Evolutionary conservation across 2,797 vertebrate genomes (phyloP).

Genomic region (Trachops cirrhosus): DNA sequence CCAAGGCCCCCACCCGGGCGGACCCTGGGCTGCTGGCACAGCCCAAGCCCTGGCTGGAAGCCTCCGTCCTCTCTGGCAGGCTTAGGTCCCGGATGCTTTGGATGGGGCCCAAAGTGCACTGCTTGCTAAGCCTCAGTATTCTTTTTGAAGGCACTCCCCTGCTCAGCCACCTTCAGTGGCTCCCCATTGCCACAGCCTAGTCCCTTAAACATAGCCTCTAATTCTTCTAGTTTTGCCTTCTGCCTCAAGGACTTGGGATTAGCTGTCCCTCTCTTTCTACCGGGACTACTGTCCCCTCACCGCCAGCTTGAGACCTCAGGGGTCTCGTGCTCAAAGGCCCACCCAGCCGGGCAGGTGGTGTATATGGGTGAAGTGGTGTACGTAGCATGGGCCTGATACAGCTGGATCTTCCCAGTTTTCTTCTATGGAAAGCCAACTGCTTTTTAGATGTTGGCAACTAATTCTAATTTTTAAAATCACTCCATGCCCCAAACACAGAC

Average conservation of each 20-base stretch:
- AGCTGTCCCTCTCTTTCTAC: background rate
- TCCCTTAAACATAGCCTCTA: background rate
- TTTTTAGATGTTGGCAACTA: background rate
- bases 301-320: background rate
- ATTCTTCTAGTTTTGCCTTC: background rate
- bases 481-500: background rate
- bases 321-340: background rate
- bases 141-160: background rate
- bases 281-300: background rate
- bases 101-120: background rate
- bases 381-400: accelerated
- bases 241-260: background rate
- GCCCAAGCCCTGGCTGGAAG: background rate
- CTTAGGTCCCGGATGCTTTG: background rate
- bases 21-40: background rate
- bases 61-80: background rate
- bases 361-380: background rate
- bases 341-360: background rate
- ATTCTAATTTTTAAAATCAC: background rate
- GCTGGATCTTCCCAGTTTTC: background rate
- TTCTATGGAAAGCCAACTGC: background rate
- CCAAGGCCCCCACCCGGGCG: accelerated
- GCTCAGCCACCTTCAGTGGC: background rate
- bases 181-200: background rate
- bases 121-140: background rate